These are phyloP conservation scores for Falco columbarius DNA, from an alignment of 2,797 vertebrate species.

Conservation along the genomic window DNA sequence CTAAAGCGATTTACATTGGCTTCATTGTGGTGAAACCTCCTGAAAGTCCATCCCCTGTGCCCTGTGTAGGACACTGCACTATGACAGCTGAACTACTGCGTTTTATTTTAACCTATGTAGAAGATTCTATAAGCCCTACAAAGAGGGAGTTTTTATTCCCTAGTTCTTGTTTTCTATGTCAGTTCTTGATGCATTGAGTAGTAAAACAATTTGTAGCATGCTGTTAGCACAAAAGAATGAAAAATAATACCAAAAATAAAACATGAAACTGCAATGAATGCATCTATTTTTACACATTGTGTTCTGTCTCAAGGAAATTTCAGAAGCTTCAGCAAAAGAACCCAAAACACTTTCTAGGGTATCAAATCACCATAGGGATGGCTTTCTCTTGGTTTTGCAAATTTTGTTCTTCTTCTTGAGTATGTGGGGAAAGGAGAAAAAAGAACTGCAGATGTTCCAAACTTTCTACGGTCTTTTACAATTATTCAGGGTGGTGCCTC, in stretches of 20 bases:
- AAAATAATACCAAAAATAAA: conserved; percentile 68
- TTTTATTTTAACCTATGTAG: not conserved
- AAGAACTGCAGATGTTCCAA: conserved; percentile 35
- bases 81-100: not conserved
- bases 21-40: not conserved
- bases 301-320: conserved; percentile 51
- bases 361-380: not conserved
- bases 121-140: not conserved
- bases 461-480: conserved; percentile 17
- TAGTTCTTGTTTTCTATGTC: conserved; percentile 38
- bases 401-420: not conserved
- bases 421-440: not conserved
- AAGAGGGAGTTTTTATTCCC: conserved; percentile 5
- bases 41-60: not conserved
- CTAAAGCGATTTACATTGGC: not conserved
- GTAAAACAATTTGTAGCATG: conserved; percentile 59
- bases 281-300: conserved; percentile 51
- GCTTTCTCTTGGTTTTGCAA: conserved; percentile 4
- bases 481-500: conserved; percentile 28
- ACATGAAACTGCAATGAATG: conserved; percentile 47
- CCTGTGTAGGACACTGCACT: not conserved
- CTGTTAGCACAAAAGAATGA: conserved; percentile 61
- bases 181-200: conserved; percentile 47
- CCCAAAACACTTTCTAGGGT: conserved; percentile 11
- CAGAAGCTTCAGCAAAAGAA: conserved; percentile 41